Conservation (phyloP, 2,888 invertebrate species). For the Microdon myrmicae region DNA sequence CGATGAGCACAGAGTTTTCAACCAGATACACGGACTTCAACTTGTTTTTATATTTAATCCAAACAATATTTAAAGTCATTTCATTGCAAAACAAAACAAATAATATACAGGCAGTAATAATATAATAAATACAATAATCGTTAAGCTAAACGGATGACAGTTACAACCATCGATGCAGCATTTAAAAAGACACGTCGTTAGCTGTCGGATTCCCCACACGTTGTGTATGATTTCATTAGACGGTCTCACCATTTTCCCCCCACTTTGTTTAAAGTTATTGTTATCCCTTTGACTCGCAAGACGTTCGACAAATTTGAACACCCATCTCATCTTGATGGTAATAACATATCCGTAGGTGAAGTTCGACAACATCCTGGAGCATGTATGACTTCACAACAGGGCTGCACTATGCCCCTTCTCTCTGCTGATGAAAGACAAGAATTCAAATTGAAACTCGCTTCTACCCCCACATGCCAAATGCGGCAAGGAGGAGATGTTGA, state of each 20-base stretch:
- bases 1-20: too few species aligned
- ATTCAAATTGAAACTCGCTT: slow-evolving; percentile 50
- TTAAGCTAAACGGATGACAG: too few species aligned
- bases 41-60: too few species aligned
- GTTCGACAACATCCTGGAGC: slow-evolving; percentile 37
- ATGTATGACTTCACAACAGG: slow-evolving; percentile 26
- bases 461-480: not conserved
- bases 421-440: slow-evolving; percentile 38
- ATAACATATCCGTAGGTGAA: slow-evolving; percentile 45
- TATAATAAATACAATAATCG: too few species aligned
- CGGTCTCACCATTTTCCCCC: slow-evolving; percentile 21
- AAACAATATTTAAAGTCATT: too few species aligned
- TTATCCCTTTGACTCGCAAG: slow-evolving; percentile 37
- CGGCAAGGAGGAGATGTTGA: not conserved
- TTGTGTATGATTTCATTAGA: slow-evolving; percentile 50
- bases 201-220: slow-evolving; percentile 17
- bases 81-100: too few species aligned
- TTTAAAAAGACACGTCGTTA: too few species aligned
- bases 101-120: too few species aligned
- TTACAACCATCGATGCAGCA: too few species aligned
- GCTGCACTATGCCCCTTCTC: not conserved
- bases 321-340: slow-evolving; percentile 38
- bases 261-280: slow-evolving; percentile 28
- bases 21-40: too few species aligned
- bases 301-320: slow-evolving; percentile 38